Conservation (phyloP, 92 coral and sea anemone genomes). For the Muricea muricata region DNA sequence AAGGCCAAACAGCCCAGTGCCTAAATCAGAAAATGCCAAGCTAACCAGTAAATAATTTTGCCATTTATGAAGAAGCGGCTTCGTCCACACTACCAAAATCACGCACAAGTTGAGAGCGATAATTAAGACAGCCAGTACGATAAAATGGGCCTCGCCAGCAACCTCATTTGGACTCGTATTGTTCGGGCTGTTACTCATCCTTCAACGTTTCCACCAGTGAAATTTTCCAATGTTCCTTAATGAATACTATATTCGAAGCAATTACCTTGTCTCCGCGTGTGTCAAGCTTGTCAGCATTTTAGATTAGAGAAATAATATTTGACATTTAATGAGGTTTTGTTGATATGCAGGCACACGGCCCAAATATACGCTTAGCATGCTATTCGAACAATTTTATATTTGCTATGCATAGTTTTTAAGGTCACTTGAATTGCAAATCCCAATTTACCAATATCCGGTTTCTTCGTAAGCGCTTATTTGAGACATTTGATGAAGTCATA, state of each 20-base stretch:
- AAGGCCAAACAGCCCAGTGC: neutral
- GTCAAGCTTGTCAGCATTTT: neutral
- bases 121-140: neutral
- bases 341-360: neutral
- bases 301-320: neutral
- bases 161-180: no score
- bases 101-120: neutral
- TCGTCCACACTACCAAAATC: neutral
- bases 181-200: no score
- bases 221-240: no score
- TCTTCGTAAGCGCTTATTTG: no score
- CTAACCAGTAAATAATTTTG: slow-evolving; percentile 14
- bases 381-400: no score
- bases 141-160: neutral
- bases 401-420: no score
- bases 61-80: neutral
- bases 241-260: no score
- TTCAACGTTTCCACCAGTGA: neutral
- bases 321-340: neutral
- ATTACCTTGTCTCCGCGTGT: neutral
- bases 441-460: no score
- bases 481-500: no score
- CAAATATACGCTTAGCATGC: neutral
- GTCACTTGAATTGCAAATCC: no score
- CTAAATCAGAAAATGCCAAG: neutral